Conservation (phyloP, 2,888 invertebrate genomes). For the Galerucella calmariensis region DNA sequence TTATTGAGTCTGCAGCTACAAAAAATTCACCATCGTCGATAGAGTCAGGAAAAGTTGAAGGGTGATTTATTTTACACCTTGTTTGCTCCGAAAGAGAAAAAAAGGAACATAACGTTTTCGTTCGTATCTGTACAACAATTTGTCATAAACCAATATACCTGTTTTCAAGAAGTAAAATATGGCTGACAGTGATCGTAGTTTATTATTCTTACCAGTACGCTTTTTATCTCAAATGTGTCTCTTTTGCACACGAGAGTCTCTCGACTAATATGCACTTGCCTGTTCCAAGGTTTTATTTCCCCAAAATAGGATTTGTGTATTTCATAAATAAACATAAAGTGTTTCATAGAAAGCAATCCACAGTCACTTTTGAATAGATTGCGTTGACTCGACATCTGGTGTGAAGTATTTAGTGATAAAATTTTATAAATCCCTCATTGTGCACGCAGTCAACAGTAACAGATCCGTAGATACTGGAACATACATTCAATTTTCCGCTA, state of each 20-base stretch:
- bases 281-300: too few species aligned
- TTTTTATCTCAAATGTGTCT: background rate
- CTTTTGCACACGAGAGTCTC: background rate
- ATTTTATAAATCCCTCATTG: too few species aligned
- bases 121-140: conserved; percentile 27
- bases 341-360: too few species aligned
- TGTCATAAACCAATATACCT: conserved; percentile 30
- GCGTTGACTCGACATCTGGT: too few species aligned
- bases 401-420: too few species aligned
- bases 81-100: conserved; percentile 20
- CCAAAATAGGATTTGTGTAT: too few species aligned
- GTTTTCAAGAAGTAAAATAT: conserved; percentile 24
- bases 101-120: conserved; percentile 15
- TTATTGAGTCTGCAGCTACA: conserved; percentile 27
- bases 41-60: conserved; percentile 30
- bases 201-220: conserved; percentile 15
- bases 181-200: conserved; percentile 15
- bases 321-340: too few species aligned
- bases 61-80: conserved; percentile 34
- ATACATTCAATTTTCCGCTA: too few species aligned
- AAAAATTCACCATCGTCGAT: conserved; percentile 30
- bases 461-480: too few species aligned
- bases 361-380: too few species aligned
- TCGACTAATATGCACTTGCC: too few species aligned
- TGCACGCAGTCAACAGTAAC: too few species aligned